Evolutionary conservation across 2,797 vertebrate genomes (phyloP).

Genomic region (Uromys caudimaculatus): DNA sequence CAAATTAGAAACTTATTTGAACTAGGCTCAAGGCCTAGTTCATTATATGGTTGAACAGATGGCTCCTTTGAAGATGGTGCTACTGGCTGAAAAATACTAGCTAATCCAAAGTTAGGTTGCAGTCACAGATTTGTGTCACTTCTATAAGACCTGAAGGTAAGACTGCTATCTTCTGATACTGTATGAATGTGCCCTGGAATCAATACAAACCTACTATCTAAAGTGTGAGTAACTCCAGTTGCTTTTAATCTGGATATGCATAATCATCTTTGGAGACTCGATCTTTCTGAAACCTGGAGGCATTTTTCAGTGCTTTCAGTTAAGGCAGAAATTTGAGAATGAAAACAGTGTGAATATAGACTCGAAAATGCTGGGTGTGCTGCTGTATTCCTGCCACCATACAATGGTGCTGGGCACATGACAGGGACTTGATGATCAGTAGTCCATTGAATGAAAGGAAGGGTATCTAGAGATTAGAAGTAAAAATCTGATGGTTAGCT

Average conservation of each 20-base stretch:
- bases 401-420: background rate
- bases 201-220: constrained; percentile 33
- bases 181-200: constrained; percentile 6
- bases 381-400: background rate
- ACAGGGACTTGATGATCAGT: background rate
- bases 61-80: background rate
- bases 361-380: background rate
- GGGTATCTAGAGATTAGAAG: background rate
- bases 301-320: constrained; percentile 17
- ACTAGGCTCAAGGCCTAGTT: background rate
- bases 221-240: background rate
- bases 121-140: background rate
- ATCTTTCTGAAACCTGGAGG: constrained; percentile 23
- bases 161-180: background rate
- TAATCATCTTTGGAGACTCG: background rate
- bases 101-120: background rate
- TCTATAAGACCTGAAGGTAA: background rate
- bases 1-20: constrained; percentile 41
- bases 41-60: background rate
- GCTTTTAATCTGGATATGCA: background rate
- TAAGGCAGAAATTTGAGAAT: constrained; percentile 27
- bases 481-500: background rate
- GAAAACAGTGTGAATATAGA: background rate
- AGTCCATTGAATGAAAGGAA: background rate
- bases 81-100: background rate